Base-by-base conservation (phyloP, 2,797 vertebrate genomes). In the Rhyacichthys aspro region DNA sequence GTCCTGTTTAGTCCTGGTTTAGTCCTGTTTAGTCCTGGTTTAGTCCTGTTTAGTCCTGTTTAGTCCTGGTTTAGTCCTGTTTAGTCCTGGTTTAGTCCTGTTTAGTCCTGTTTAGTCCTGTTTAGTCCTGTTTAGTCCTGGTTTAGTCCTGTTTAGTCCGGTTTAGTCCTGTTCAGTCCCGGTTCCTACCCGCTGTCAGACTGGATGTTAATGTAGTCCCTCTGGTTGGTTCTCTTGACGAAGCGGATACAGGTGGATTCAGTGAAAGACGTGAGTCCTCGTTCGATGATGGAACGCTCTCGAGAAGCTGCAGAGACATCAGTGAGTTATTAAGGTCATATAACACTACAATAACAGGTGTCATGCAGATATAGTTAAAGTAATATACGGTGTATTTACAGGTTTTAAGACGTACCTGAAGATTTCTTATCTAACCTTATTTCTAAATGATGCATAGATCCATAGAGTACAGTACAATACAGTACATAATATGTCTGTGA, bases 281-380 rank as follows among this genome's bases (percentile, higher is more conserved):
- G 38, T 5, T 55, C 52, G 10, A 55, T 55, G 38, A 55, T 42
- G 8, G 52, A 55, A 12, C 52, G 52, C 52, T 55, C 52, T 19
- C 52, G n/a, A 0, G 38, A 55, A 38, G 52, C 52, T 55, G 52
- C 5, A 12, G 14, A 32, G 14, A 42, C 17, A 15, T 41, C 23
- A 48, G 11, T 23, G 19, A 38, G 37, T 11, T 38, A 11, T 38
- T n/a, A n/a, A n/a, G n/a, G n/a, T n/a, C n/a, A n/a, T n/a, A n/a
- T n/a, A n/a, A n/a, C n/a, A n/a, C n/a, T n/a, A n/a, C n/a, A n/a
- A n/a, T n/a, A n/a, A n/a, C n/a, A n/a, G n/a, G n/a, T n/a, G n/a
- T n/a, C n/a, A n/a, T n/a, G n/a, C n/a, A n/a, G n/a, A n/a, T n/a
- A n/a, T n/a, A n/a, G n/a, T n/a, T n/a, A n/a, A n/a, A n/a, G n/a